Conservation (phyloP, 2,113 vertebrate genomes). For the Penelope pileata region DNA sequence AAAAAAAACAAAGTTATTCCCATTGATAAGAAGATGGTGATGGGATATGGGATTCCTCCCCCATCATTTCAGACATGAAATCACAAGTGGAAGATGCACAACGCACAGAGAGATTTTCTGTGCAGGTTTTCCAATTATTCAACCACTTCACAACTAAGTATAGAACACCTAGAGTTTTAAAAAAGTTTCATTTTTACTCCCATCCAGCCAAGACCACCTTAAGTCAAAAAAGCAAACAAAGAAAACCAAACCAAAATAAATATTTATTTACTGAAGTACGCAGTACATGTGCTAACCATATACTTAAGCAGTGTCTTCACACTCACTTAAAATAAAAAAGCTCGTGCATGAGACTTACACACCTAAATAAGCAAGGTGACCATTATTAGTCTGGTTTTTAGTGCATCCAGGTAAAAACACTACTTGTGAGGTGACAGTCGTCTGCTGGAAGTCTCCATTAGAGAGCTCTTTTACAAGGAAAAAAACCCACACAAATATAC, state of each 20-base stretch:
- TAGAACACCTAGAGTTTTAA: background rate
- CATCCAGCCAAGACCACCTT: background rate
- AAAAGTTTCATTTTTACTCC: background rate
- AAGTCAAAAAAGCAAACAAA: background rate
- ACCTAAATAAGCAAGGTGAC: background rate
- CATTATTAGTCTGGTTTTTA: background rate
- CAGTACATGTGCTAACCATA: background rate
- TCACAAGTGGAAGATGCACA: background rate
- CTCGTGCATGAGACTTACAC: background rate
- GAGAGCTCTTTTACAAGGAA: background rate
- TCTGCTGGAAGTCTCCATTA: background rate
- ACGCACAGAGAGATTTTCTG: background rate
- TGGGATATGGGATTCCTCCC: background rate
- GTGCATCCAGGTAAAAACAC: background rate
- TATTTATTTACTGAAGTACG: background rate
- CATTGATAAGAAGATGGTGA: too few species aligned
- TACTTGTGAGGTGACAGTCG: background rate
- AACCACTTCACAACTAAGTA: background rate
- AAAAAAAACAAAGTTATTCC: too few species aligned
- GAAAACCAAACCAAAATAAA: background rate
- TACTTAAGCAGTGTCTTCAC: background rate
- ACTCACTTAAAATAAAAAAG: background rate
- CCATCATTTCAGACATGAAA: background rate
- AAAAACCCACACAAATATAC: too few species aligned
- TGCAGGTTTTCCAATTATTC: background rate